Evolutionary conservation across 2,888 invertebrate genomes (phyloP).

Genomic region (Laothoe populi): DNA sequence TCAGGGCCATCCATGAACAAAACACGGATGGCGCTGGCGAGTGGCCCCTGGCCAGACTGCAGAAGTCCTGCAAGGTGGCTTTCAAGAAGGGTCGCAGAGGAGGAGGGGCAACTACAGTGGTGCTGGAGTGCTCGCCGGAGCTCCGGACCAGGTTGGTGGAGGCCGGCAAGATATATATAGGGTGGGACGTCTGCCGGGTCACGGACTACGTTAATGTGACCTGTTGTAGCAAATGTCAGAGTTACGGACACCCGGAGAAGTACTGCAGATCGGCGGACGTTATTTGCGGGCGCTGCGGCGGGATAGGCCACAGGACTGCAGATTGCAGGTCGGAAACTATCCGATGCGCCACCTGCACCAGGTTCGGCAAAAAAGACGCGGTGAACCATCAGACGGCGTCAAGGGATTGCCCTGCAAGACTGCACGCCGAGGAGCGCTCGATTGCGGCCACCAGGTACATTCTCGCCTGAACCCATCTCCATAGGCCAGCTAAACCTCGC

Average conservation of each 20-base stretch:
- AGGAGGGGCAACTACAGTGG: too few relatives aligned
- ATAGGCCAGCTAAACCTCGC: conserved; percentile 41
- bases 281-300: conserved; percentile 40
- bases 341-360: conserved; percentile 38
- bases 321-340: conserved; percentile 27
- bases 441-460: too few relatives aligned
- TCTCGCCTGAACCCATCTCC: accelerated
- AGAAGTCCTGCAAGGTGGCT: neutral
- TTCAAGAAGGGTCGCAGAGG: conserved; percentile 6
- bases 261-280: conserved; percentile 33
- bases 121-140: conserved; percentile 30
- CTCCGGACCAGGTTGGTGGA: conserved; percentile 21
- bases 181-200: conserved; percentile 34
- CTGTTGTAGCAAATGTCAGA: conserved; percentile 40
- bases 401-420: conserved; percentile 34
- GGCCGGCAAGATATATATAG: conserved; percentile 27
- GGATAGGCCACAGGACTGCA: conserved; percentile 29
- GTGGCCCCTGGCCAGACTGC: too few relatives aligned
- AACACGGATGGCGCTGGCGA: too few relatives aligned
- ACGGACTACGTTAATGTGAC: neutral
- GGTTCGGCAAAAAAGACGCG: too few relatives aligned
- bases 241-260: conserved; percentile 48
- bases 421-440: too few relatives aligned
- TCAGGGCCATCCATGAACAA: too few relatives aligned
- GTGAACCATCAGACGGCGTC: conserved; percentile 35